Conservation (phyloP, 2,797 vertebrate genomes). For the Varecia variegata region DNA sequence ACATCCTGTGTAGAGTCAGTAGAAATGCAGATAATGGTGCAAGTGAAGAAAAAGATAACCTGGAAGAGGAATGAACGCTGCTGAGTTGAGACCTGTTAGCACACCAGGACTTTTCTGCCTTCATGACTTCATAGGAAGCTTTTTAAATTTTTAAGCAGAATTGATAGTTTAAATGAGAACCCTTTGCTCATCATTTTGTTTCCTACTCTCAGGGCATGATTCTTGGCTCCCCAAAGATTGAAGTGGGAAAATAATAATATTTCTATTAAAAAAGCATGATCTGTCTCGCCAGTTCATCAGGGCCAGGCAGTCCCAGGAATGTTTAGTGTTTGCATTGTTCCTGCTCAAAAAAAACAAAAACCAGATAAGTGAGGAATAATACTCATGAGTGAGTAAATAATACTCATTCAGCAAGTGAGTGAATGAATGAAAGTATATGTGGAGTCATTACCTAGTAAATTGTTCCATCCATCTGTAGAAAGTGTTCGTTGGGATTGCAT, state of each 20-base stretch:
- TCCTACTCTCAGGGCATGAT: background rate
- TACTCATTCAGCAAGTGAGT: background rate
- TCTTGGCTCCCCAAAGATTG: background rate
- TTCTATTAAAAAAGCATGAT: background rate
- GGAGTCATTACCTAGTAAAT: no score
- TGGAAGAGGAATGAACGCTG: background rate
- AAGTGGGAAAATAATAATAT: background rate
- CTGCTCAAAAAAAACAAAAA: background rate
- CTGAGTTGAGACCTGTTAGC: background rate
- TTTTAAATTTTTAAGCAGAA: slow-evolving; percentile 64
- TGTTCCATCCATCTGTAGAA: background rate
- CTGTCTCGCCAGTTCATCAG: background rate
- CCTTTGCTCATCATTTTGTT: background rate
- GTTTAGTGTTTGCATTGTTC: background rate
- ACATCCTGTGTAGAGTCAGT: slow-evolving; percentile 60
- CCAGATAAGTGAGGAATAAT: background rate
- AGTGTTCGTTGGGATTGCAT: background rate
- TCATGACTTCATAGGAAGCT: slow-evolving; percentile 54
- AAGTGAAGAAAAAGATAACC: background rate
- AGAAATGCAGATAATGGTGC: slow-evolving; percentile 34
- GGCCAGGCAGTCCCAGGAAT: background rate
- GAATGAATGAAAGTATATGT: background rate
- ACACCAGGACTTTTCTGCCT: background rate
- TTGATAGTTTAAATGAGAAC: slow-evolving; percentile 46
- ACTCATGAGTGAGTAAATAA: background rate